Evolutionary conservation across 2,888 invertebrate species (phyloP), one percentile per base, ranked within the genome.

Genomic region (Hedychridium roseum): DNA sequence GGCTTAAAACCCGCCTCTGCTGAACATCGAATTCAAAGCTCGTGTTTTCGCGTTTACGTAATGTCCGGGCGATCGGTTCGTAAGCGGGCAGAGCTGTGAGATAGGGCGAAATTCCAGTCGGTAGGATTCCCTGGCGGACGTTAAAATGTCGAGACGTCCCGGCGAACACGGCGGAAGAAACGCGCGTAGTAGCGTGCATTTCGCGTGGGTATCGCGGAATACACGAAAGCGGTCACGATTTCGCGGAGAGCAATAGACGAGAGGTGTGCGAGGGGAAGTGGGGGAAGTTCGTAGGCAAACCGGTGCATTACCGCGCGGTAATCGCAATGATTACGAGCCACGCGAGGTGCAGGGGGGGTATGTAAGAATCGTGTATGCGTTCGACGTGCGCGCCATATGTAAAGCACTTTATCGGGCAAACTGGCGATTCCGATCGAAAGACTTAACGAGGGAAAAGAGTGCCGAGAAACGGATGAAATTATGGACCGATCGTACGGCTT

Each of bases 391-490:
- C 37, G 43, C 51, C 60, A 55, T 63, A 60, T 54, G 53, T 60
- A 64, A 63, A 39, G 55, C 45, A 54, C 39, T 59, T 64, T 64
- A 62, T 49, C 45, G 41, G 42, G 34, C 27, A 35, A 30, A 37
- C 34, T 42, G 43, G 46, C 54, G 45, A 59, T 50, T 50, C 39
- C 40, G 27, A 57, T 47, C 42, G 37, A 6, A 5, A 9, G 30
- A 34, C 28, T 54, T 53, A 59, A 52, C 50, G 44, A 39, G 34
- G 45, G 51, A 56, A 59, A 60, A 59, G 44, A 44, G 52, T 50
- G 57, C 49, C 65, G n/a, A n/a, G n/a, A 64, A 67, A 67, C 59
- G 58, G 59, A 53, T 52, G 59, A 67, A 67, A 65, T 68, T 65
- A 60, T 62, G n/a, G n/a, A n/a, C n/a, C n/a, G n/a, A n/a, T n/a